Evolutionary conservation across 1,140 invertebrate species (phyloP), one percentile per base, ranked within the genome.

Genomic region (Nilaparvata lugens): DNA sequence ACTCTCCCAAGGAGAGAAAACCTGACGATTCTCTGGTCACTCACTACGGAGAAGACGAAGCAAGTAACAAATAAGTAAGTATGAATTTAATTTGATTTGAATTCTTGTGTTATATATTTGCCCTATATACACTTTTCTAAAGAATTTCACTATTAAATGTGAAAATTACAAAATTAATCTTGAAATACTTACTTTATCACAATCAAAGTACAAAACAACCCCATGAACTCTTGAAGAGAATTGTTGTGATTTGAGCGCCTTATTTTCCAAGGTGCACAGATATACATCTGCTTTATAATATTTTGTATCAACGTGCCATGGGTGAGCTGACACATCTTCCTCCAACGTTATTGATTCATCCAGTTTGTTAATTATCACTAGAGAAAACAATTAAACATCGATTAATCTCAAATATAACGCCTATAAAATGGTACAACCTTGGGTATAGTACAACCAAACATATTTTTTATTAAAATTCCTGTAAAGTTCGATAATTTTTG

Each of bases 231-330:
- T 66, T 14, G 80, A 69, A 9, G 77, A 73, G 73, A 79, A 78
- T 7, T 70, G 60, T 63, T 74, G 54, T 62, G 75, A 70, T 42
- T 78, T 72, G 57, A 75, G 69, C 1, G 74, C 71, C 65, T 78
- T 73, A 25, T 72, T 70, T 62, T 76, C 67, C n/a, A 78, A 71
- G 0, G 70, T 61, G 66, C 79, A 82, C 5, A 87, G 60, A 28
- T 78, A 65, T 38, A 85, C 73, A 68, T 80, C 74, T 23, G 81
- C 75, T 56, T 76, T 78, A 62, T 87, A 87, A 74, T 87, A 87
- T 69, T 86, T 87, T 25, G 81, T 87, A 42, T 81, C 75, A 59
- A 86, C 80, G 56, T 78, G 69, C 82, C 83, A 84, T 9, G 74
- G 67, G 71, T 80, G 82, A 53, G 75, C 72, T 21, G 71, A 63